Evolutionary conservation across 2,797 vertebrate genomes (phyloP).

Genomic region (Leptatherina wallacei): DNA sequence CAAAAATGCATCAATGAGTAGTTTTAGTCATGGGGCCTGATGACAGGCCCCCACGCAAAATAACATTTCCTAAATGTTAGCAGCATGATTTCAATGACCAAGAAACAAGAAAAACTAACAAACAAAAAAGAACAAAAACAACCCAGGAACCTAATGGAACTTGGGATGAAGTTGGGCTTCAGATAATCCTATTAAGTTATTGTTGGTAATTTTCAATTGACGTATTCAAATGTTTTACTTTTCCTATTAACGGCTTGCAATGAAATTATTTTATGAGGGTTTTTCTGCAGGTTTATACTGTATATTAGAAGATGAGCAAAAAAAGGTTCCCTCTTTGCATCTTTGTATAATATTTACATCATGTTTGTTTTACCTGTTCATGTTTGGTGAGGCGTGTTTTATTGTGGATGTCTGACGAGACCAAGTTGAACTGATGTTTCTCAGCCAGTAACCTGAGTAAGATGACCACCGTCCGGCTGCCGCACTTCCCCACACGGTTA

Average conservation of each 20-base stretch:
- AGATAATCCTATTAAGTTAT: neutral
- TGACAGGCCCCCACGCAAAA: neutral
- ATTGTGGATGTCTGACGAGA: slow-evolving; percentile 98
- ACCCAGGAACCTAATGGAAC: neutral
- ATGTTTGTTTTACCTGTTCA: slow-evolving; percentile 87
- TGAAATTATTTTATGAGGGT: neutral
- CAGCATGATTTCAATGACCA: neutral
- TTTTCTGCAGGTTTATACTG: neutral
- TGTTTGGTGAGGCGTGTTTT: slow-evolving; percentile 97
- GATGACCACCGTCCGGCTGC: slow-evolving; percentile 96
- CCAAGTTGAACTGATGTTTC: slow-evolving; percentile 93
- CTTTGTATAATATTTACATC: neutral
- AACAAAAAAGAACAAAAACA: neutral
- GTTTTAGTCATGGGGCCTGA: neutral
- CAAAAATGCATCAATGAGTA: too few species aligned
- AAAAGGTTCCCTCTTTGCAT: neutral
- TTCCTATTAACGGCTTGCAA: neutral
- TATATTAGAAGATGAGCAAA: neutral
- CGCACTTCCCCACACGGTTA: slow-evolving; percentile 98
- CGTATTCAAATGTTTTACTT: neutral
- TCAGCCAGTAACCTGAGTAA: slow-evolving; percentile 93
- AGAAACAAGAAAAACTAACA: neutral
- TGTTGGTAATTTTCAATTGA: neutral
- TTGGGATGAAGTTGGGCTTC: neutral
- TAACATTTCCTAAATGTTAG: neutral